Evolutionary conservation across 2,797 vertebrate species (phyloP).

Genomic region (Otus scops): DNA sequence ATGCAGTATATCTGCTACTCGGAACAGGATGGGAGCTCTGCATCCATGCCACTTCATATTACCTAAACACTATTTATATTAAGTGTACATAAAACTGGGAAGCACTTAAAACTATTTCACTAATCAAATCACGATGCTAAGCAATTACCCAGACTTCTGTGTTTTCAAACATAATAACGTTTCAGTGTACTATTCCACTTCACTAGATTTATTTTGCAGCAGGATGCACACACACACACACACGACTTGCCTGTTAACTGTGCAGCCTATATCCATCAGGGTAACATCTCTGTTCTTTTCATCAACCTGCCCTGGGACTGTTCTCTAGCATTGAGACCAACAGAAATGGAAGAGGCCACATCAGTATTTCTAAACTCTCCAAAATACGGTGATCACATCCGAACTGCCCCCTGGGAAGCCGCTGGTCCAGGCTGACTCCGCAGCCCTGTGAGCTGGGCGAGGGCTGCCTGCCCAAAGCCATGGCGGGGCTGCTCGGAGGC

Average conservation of each 20-base stretch:
- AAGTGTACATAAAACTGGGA: neutral
- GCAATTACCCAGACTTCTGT: neutral
- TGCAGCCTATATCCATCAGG: neutral
- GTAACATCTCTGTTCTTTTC: neutral
- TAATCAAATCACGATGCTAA: rapidly evolving
- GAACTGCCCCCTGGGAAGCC: neutral
- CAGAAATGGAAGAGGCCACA: neutral
- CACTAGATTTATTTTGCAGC: neutral
- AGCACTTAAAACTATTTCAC: neutral
- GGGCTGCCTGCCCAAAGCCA: neutral
- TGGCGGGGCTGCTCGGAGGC: neutral
- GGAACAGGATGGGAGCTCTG: neutral
- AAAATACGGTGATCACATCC: rapidly evolving
- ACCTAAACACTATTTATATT: neutral
- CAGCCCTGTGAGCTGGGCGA: neutral
- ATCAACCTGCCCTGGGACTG: neutral
- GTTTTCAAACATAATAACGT: neutral
- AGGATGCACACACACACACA: neutral
- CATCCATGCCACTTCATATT: neutral
- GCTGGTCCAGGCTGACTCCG: neutral
- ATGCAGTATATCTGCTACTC: neutral
- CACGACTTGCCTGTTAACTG: neutral
- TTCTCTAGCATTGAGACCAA: neutral
- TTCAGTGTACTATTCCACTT: neutral
- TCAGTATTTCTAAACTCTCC: neutral